Evolutionary conservation across 2,888 invertebrate genomes (phyloP).

Genomic region (Athalia circularis): DNA sequence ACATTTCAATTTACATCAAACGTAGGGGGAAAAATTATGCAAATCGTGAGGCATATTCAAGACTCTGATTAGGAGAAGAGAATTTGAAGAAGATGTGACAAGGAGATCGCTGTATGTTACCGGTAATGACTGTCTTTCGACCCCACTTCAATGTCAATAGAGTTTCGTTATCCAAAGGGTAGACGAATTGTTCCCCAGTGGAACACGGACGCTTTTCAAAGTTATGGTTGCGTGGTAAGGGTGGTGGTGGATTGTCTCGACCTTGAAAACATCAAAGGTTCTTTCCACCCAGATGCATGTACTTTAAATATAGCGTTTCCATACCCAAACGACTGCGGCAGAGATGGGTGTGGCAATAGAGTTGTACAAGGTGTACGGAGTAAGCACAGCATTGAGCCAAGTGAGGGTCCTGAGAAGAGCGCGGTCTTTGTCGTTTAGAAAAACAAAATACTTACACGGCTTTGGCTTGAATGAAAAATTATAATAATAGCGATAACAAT

Average conservation of each 20-base stretch:
- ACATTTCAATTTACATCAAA: too few species aligned
- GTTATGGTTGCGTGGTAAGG: neutral
- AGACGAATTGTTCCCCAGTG: neutral
- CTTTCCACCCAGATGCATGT: conserved; percentile 12
- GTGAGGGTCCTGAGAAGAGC: too few species aligned
- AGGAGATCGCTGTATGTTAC: neutral
- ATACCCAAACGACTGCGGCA: neutral
- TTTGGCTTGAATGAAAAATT: neutral
- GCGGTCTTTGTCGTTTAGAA: neutral
- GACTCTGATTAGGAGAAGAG: neutral
- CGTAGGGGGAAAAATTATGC: too few species aligned
- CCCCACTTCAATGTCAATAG: conserved; percentile 20
- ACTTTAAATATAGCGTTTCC: conserved; percentile 6
- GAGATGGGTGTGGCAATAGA: neutral
- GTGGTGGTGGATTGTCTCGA: conserved; percentile 21
- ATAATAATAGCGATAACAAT: neutral
- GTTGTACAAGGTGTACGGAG: neutral
- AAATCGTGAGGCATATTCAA: too few species aligned
- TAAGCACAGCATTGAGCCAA: too few species aligned
- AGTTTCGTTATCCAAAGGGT: neutral
- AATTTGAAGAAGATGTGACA: neutral
- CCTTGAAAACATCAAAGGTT: conserved; percentile 39
- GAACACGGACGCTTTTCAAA: neutral
- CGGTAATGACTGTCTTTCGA: conserved; percentile 24
- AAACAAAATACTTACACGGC: conserved; percentile 9